Conservation (phyloP, 1,140 invertebrate genomes). For the Drosophila kikkawai region DNA sequence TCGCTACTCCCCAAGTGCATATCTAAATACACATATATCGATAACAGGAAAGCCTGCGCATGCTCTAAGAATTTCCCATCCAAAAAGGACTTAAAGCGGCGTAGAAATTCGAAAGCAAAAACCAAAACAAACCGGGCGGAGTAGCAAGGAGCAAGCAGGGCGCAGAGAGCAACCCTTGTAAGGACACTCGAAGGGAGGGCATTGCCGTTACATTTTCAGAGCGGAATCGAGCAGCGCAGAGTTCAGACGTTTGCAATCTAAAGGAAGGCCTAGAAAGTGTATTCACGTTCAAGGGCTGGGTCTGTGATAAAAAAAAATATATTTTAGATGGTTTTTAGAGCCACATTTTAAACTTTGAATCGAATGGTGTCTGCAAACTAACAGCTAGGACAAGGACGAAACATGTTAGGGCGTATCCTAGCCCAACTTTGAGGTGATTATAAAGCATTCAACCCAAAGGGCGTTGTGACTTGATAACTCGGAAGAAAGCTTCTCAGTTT, state of each 20-base stretch:
- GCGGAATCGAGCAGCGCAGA: slow-evolving; percentile 41
- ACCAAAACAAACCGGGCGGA: slow-evolving; percentile 54
- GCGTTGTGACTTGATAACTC: slow-evolving; percentile 23
- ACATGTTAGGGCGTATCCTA: slow-evolving; percentile 42
- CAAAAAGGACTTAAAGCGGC: slow-evolving; percentile 28
- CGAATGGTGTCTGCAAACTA: not conserved
- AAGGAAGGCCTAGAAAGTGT: not conserved
- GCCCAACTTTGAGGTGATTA: slow-evolving; percentile 18
- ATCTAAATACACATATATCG: not conserved
- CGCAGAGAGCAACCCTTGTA: slow-evolving; percentile 62
- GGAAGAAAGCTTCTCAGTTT: too few species aligned
- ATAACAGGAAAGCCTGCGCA: slow-evolving; percentile 73
- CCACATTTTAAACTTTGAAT: not conserved
- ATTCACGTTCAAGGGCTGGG: not conserved
- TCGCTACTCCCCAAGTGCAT: not conserved
- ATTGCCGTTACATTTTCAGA: slow-evolving; percentile 44
- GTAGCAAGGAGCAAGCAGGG: not conserved
- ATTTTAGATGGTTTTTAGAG: not conserved
- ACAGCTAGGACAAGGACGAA: not conserved
- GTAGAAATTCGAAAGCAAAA: slow-evolving; percentile 63
- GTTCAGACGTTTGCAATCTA: slow-evolving; percentile 42
- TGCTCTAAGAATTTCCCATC: slow-evolving; percentile 60
- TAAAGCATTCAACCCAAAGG: slow-evolving; percentile 38
- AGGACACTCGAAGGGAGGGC: slow-evolving; percentile 48
- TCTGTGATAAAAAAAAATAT: slow-evolving; percentile 1